Percentiles rank a stretch among this genome's conserved stretches.
Conservation (phyloP, 35 echinoderm and acorn worm genomes). For the Chiridota heheva region DNA sequence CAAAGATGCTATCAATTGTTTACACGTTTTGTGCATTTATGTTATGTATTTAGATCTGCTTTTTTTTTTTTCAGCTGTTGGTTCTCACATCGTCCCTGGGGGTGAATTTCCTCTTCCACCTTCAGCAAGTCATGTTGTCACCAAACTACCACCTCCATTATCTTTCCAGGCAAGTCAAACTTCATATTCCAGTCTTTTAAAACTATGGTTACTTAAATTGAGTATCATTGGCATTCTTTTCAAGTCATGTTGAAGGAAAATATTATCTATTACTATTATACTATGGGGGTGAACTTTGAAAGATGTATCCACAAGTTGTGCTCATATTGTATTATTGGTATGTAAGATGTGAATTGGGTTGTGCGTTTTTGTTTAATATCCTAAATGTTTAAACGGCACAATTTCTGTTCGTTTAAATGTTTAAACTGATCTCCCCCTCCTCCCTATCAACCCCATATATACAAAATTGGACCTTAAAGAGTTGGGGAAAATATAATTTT, state of each 20-base stretch:
- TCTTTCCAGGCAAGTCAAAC: slow-evolving; percentile 70
- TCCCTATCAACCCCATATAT: too few relatives aligned
- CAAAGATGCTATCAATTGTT: neutral
- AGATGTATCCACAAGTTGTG: neutral
- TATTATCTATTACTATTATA: neutral
- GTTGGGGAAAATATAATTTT: too few relatives aligned
- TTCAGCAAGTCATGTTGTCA: slow-evolving; percentile 71
- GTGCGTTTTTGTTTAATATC: too few relatives aligned
- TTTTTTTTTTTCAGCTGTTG: slow-evolving; percentile 58
- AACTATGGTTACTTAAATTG: neutral
- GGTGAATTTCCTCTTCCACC: slow-evolving; percentile 90
- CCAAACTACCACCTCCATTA: slow-evolving; percentile 77
- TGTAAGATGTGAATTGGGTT: neutral
- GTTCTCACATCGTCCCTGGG: slow-evolving; percentile 85
- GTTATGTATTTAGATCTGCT: neutral
- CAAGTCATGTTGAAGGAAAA: neutral
- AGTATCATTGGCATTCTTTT: neutral
- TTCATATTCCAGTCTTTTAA: neutral
- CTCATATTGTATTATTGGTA: neutral
- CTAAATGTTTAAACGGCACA: too few relatives aligned
- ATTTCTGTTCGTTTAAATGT: too few relatives aligned
- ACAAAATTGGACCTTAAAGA: too few relatives aligned
- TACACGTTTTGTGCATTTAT: neutral
- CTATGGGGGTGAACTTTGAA: neutral
- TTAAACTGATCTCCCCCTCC: too few relatives aligned